A percentile compares a stretch with the other conserved stretches of the same genome.
These are phyloP conservation scores for Thyatira batis DNA, from an alignment of 2,888 invertebrate genomes.

Conservation along the genomic window DNA sequence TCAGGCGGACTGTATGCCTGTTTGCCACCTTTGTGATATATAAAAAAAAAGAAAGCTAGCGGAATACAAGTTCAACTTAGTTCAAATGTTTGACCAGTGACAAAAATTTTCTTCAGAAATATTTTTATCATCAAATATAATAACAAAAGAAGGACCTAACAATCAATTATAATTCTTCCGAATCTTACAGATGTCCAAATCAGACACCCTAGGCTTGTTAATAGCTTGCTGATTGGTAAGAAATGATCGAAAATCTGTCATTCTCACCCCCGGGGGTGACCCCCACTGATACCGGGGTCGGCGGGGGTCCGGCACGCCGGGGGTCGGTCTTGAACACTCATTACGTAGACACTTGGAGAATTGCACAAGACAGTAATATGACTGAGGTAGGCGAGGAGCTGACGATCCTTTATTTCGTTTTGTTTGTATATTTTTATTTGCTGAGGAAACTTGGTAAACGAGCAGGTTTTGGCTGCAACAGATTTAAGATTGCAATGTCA, in stretches of 20 bases:
- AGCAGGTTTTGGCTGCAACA: no score
- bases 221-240: constrained; percentile 30
- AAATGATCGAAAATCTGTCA: constrained; percentile 40
- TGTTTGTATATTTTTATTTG: no score
- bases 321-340: constrained; percentile 25
- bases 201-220: constrained; percentile 31
- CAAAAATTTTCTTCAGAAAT: no score
- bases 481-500: no score
- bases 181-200: constrained; percentile 16
- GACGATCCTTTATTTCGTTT: background rate
- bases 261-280: constrained; percentile 23
- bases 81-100: no score
- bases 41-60: no score
- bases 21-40: no score
- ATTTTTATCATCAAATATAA: no score
- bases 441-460: no score
- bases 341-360: constrained; percentile 31
- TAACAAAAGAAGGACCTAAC: constrained; percentile 9
- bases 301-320: constrained; percentile 26
- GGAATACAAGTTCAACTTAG: no score
- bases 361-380: constrained; percentile 28
- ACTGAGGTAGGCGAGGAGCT: background rate
- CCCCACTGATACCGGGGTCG: no score
- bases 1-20: no score
- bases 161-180: constrained; percentile 20